Base-by-base conservation (phyloP, 2,797 vertebrate species). In the Gymnoscopelus braueri region DNA sequence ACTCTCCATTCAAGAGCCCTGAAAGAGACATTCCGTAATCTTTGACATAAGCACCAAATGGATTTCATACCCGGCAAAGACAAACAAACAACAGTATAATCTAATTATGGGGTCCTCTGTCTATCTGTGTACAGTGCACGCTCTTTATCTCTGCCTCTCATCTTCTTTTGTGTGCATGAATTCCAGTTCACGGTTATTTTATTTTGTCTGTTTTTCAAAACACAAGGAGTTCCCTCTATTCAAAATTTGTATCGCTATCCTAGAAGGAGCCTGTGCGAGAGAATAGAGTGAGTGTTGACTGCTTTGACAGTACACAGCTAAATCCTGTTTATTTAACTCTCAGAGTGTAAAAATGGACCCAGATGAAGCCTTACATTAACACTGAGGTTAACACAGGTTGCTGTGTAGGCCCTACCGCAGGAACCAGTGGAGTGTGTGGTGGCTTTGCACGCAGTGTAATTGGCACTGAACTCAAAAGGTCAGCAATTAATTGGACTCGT, bases 401-500 rank as follows among this genome's bases (percentile, higher is more conserved):
- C 32, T 35, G 32, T 7, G 32, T 35, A 5, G 32, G 32, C 5
- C 32, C 32, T 5, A 7, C 32, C 32, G 32, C 32, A 55, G 55
- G 67, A 70, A 54, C 54, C 51, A 32, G 26, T 55, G 67, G 47
- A 4, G 26, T 51, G 58, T 75, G 65, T 63, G 65, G 26, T 75
- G 80, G 75, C 74, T 56, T 74, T 72, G 74, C 65, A 76, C 71
- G 75, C 55, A 51, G 63, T 77, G 82, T 89, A 89, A 88, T 87
- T 86, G 84, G 82, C 79, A 84, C 84, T 78, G 84, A 91, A 84
- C 81, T 69, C 83, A 81, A 72, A 19, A 85, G 84, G 39, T 83
- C 79, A 57, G 81, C 88, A 87, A 90, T 89, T 88, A 91, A 91
- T 87, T 86, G 80, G 78, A 80, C 65, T 74, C 65, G 82, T 81